A percentile compares a stretch with the other conserved stretches of the same genome.
Evolutionary conservation across 2,113 vertebrate species (phyloP).

Genomic region (Vulpes lagopus): DNA sequence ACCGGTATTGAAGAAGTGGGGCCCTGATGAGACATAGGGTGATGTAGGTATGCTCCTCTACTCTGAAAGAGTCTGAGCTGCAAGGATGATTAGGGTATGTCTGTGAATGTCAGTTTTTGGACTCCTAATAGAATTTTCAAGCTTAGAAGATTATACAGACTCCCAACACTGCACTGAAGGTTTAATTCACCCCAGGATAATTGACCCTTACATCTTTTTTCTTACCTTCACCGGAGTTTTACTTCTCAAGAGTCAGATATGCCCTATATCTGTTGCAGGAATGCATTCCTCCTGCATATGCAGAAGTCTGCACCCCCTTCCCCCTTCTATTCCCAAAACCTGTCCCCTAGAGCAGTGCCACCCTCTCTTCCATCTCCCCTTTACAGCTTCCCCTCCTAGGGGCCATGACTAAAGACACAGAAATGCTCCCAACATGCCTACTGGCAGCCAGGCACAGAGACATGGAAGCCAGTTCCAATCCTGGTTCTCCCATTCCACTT

Average conservation of each 20-base stretch:
- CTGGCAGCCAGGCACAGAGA: neutral
- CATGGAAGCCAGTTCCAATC: neutral
- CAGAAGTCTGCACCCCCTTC: neutral
- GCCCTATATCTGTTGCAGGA: neutral
- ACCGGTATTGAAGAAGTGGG: neutral
- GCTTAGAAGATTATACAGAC: neutral
- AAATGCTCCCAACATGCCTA: neutral
- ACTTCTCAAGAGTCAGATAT: neutral
- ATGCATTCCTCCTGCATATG: neutral
- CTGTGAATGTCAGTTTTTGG: neutral
- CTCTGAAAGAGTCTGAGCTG: neutral
- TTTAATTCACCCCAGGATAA: neutral
- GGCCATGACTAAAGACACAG: neutral
- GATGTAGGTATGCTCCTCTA: rapidly evolving
- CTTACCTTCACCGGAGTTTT: neutral
- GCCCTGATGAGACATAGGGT: no score
- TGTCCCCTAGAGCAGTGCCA: neutral
- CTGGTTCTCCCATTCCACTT: neutral
- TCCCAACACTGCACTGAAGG: neutral
- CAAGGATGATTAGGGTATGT: neutral
- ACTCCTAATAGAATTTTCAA: neutral
- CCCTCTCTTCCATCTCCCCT: neutral
- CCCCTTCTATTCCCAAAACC: neutral
- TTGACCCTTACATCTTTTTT: neutral
- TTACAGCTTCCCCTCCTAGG: neutral